Conservation (phyloP, 2,888 invertebrate genomes). For the Byasa hedistus region DNA sequence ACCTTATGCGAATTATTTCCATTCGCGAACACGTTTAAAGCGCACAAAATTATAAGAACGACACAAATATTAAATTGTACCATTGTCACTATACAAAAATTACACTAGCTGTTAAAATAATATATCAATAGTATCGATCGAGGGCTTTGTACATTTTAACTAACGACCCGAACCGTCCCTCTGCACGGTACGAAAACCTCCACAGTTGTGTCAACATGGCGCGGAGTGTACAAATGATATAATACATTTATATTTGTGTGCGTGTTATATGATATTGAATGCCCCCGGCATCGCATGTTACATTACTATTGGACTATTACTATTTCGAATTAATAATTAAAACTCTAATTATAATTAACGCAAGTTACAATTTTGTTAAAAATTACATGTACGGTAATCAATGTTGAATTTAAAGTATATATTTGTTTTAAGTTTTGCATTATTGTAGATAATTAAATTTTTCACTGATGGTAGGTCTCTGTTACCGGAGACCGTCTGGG, state of each 20-base stretch:
- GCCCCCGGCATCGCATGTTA: background rate
- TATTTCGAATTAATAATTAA: background rate
- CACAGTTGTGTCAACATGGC: slow-evolving; percentile 30
- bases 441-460: too few relatives aligned
- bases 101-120: background rate
- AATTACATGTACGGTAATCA: background rate
- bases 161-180: slow-evolving; percentile 17
- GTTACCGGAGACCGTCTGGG: too few relatives aligned
- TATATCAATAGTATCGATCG: background rate
- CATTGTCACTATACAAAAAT: slow-evolving; percentile 30
- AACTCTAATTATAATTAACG: background rate
- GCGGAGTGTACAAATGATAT: slow-evolving; percentile 1
- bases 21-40: slow-evolving; percentile 31
- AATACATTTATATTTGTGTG: slow-evolving; percentile 1
- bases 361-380: background rate
- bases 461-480: too few relatives aligned
- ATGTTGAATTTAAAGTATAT: background rate
- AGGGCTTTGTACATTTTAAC: slow-evolving; percentile 12
- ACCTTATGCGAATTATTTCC: slow-evolving; percentile 41
- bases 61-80: slow-evolving; percentile 37
- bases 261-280: slow-evolving; percentile 9
- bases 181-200: slow-evolving; percentile 13
- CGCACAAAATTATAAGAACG: slow-evolving; percentile 38
- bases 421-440: background rate
- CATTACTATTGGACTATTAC: background rate